phyloP scores from a whole-genome alignment of 1,140 invertebrate genomes.

The Euwallacea fornicatus region DNA sequence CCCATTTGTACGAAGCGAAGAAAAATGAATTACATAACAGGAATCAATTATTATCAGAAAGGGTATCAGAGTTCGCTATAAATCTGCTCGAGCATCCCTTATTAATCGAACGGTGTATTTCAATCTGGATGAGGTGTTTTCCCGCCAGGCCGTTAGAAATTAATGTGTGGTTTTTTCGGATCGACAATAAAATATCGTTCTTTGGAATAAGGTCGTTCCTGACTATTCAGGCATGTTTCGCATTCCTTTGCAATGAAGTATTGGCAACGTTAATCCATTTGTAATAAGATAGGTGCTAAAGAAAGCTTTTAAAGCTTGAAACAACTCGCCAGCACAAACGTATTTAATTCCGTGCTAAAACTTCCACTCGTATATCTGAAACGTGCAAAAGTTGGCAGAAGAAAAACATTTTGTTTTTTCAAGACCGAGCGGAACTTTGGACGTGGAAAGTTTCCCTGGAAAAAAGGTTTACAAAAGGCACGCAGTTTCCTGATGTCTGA shows the following conservation, averaged over 20 bases:
- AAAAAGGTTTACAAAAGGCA: background rate
- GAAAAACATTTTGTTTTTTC: background rate
- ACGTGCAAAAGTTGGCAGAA: too few species aligned
- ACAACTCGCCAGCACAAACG: too few species aligned
- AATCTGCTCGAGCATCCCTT: conserved; percentile 43
- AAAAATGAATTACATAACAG: conserved; percentile 39
- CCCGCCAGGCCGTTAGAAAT: conserved; percentile 37
- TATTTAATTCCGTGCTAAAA: too few species aligned
- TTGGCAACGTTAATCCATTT: too few species aligned
- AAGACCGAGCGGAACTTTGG: background rate
- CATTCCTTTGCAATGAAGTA: too few species aligned
- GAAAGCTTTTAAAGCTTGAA: too few species aligned
- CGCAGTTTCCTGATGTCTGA: background rate
- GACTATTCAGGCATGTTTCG: too few species aligned
- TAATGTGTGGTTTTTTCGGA: too few species aligned
- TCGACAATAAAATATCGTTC: too few species aligned
- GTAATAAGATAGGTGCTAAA: too few species aligned
- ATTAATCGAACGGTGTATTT: conserved; percentile 45
- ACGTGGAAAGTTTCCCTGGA: conserved; percentile 3
- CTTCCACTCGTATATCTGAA: too few species aligned
- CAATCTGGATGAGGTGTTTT: conserved; percentile 38
- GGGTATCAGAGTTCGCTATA: conserved; percentile 39
- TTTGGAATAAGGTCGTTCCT: too few species aligned
- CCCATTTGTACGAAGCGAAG: conserved; percentile 23
- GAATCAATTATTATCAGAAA: conserved; percentile 43